phyloP scores from a whole-genome alignment of 1,140 invertebrate species.

The Solen grandis region DNA sequence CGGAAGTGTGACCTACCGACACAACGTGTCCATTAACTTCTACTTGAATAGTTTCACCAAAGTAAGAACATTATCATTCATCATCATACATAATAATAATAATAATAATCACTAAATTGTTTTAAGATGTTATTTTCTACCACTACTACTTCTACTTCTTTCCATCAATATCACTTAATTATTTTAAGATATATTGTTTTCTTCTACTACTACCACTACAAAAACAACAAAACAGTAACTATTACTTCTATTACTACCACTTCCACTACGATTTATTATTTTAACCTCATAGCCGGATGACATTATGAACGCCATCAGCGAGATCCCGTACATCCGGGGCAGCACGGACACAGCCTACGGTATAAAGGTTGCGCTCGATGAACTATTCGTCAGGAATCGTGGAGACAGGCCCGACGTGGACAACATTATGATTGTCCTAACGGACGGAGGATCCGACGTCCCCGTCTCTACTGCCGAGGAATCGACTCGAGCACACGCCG shows the following conservation, averaged over 20 bases:
- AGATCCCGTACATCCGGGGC: conserved; percentile 30
- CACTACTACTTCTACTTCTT: too few relatives aligned
- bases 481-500: background rate
- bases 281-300: background rate
- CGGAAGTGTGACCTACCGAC: conserved; percentile 55
- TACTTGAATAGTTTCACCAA: conserved; percentile 49
- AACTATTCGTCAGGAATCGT: conserved; percentile 26
- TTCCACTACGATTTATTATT: too few relatives aligned
- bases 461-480: conserved; percentile 9
- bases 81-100: too few relatives aligned
- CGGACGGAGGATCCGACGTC: conserved; percentile 45
- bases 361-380: conserved; percentile 3
- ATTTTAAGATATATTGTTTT: too few relatives aligned
- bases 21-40: conserved; percentile 44
- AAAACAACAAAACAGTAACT: too few relatives aligned
- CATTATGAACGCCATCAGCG: conserved; percentile 10
- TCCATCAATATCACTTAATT: too few relatives aligned
- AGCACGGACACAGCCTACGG: conserved; percentile 42
- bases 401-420: conserved; percentile 42
- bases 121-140: too few relatives aligned
- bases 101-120: too few relatives aligned
- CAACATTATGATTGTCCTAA: conserved; percentile 44
- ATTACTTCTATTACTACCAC: too few relatives aligned
- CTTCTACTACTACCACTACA: too few relatives aligned
- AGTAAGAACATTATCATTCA: background rate